Percentiles rank a stretch among this genome's conserved stretches.
phyloP scores from a whole-genome alignment of 2,888 invertebrate genomes.

The Polyommatus icarus region DNA sequence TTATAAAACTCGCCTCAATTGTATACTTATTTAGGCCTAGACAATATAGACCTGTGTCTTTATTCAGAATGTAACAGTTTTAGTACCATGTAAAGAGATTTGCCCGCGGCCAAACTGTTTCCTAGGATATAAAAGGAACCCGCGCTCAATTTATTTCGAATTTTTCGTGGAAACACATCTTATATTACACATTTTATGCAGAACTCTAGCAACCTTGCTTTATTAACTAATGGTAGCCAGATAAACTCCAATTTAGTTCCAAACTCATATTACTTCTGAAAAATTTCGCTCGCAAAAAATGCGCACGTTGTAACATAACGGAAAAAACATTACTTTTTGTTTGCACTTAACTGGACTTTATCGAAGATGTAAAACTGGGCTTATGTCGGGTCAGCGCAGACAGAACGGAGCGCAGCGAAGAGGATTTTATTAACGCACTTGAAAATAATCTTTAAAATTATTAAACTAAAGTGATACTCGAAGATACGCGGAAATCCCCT shows the following conservation, averaged over 20 bases:
- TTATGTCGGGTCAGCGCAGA: slow-evolving; percentile 31
- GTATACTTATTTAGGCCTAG: too few species aligned
- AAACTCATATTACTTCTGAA: slow-evolving; percentile 8
- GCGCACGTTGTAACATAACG: not conserved
- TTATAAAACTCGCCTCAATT: too few species aligned
- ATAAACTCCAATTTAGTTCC: not conserved
- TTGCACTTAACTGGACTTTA: slow-evolving; percentile 35
- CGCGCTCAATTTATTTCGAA: not conserved
- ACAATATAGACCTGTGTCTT: too few species aligned
- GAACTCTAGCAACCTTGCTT: not conserved
- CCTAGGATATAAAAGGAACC: not conserved
- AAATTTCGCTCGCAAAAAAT: not conserved
- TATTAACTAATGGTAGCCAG: not conserved
- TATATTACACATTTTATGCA: not conserved
- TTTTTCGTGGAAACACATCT: not conserved
- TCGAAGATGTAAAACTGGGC: slow-evolving; percentile 40
- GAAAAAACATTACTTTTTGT: slow-evolving; percentile 40
- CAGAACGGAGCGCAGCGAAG: too few species aligned
- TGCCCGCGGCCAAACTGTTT: not conserved
- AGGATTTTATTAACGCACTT: too few species aligned
- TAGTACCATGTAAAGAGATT: slow-evolving; percentile 40
- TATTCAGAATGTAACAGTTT: not conserved
- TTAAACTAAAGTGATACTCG: too few species aligned
- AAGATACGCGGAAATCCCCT: too few species aligned
- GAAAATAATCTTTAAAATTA: too few species aligned